Evolutionary conservation across 2,113 vertebrate genomes (phyloP).

Genomic region (Cottus gobio): DNA sequence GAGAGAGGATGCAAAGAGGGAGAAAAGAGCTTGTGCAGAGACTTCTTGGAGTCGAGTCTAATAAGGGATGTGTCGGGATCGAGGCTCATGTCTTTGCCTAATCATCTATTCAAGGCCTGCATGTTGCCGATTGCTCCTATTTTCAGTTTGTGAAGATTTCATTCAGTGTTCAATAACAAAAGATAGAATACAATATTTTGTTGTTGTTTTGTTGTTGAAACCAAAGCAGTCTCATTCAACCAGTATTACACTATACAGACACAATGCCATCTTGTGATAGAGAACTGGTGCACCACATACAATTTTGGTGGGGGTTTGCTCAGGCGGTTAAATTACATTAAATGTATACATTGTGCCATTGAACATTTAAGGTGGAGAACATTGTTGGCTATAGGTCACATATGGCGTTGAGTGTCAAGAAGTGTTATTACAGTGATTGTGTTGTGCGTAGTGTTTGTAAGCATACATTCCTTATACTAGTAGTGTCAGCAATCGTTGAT

Average conservation of each 20-base stretch:
- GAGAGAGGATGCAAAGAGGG: conserved; percentile 42
- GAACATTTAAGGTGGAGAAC: conserved; percentile 80
- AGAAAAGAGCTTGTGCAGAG: conserved; percentile 75
- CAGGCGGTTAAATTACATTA: conserved; percentile 72
- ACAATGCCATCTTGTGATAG: conserved; percentile 70
- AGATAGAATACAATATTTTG: conserved; percentile 69
- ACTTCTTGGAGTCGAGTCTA: conserved; percentile 53
- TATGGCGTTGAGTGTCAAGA: conserved; percentile 69
- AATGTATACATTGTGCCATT: conserved; percentile 81
- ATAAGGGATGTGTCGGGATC: conserved; percentile 38
- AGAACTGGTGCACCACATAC: conserved; percentile 74
- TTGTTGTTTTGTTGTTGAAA: conserved; percentile 44
- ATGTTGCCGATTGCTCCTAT: conserved; percentile 48
- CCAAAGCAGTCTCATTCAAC: conserved; percentile 66
- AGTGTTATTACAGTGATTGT: conserved; percentile 70
- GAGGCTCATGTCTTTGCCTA: conserved; percentile 55
- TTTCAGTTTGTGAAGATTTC: conserved; percentile 49
- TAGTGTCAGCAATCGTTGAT: conserved; percentile 78
- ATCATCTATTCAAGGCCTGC: conserved; percentile 57
- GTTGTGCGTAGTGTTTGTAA: conserved; percentile 79
- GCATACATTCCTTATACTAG: conserved; percentile 86
- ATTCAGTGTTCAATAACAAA: conserved; percentile 70
- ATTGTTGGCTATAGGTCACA: conserved; percentile 76
- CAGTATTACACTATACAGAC: conserved; percentile 73
- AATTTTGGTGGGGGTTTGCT: conserved; percentile 71